phyloP scores from a whole-genome alignment of 1,140 invertebrate species.

The Drosophila serrata region DNA sequence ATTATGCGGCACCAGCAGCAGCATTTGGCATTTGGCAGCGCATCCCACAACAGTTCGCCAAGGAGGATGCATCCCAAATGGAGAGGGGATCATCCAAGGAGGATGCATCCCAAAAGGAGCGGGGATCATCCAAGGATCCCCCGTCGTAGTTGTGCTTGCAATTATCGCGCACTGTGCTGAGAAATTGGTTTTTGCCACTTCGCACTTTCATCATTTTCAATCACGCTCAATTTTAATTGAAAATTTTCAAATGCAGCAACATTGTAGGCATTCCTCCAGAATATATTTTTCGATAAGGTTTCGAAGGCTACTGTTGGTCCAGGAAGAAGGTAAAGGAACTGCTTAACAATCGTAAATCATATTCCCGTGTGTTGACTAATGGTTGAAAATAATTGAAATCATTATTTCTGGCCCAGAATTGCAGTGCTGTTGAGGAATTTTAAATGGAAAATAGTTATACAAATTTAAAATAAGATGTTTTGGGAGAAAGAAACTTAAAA shows the following conservation, averaged over 20 bases:
- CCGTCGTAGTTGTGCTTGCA: slow-evolving; percentile 50
- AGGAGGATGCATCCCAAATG: slow-evolving; percentile 6
- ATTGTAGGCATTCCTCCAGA: slow-evolving; percentile 16
- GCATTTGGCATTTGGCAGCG: slow-evolving; percentile 70
- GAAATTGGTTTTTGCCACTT: slow-evolving; percentile 84
- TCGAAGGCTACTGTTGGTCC: slow-evolving; percentile 18
- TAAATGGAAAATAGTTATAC: not conserved
- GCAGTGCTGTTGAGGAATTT: not conserved
- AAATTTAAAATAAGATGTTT: not conserved
- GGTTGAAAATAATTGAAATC: slow-evolving; percentile 6
- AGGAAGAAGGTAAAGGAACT: not conserved
- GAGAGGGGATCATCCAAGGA: not conserved
- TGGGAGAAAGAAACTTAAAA: no score
- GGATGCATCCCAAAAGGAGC: slow-evolving; percentile 9
- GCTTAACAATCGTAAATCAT: slow-evolving; percentile 23
- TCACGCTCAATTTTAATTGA: slow-evolving; percentile 84
- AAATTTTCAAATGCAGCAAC: slow-evolving; percentile 68
- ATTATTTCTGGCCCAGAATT: slow-evolving; percentile 13
- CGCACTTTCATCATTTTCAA: slow-evolving; percentile 83
- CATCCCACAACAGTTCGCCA: slow-evolving; percentile 72
- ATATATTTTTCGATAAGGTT: not conserved
- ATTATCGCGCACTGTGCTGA: slow-evolving; percentile 82
- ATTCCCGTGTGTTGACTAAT: slow-evolving; percentile 27
- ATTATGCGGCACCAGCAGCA: slow-evolving; percentile 62
- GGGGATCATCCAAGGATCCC: slow-evolving; percentile 5